Percentiles rank a stretch among this genome's conserved stretches.
phyloP scores from a whole-genome alignment of 2,113 vertebrate species.

The Acinonyx jubatus region DNA sequence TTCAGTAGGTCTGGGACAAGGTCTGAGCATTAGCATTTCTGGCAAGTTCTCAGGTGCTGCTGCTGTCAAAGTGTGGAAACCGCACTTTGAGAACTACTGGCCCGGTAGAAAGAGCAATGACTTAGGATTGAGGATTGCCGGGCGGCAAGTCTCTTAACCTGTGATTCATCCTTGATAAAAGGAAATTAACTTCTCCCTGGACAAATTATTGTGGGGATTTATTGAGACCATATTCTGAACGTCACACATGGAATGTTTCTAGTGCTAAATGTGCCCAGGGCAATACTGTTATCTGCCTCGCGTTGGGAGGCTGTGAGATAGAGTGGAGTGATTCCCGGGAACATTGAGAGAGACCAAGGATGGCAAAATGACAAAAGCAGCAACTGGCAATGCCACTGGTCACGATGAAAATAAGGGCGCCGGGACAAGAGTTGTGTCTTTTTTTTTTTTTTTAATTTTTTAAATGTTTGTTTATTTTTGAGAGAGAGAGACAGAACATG shows the following conservation, averaged over 20 bases:
- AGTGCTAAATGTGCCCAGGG: background rate
- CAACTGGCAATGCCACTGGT: fast-evolving
- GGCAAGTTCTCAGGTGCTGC: background rate
- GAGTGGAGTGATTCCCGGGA: background rate
- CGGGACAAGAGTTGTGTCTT: background rate
- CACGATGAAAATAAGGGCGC: background rate
- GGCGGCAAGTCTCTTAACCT: background rate
- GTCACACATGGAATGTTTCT: background rate
- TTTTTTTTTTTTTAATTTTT: too few relatives aligned
- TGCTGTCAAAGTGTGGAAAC: background rate
- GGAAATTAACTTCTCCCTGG: background rate
- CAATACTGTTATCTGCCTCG: background rate
- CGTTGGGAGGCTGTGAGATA: background rate
- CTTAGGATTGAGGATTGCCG: background rate
- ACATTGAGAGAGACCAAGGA: background rate
- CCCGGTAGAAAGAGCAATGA: background rate
- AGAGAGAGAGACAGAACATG: too few relatives aligned
- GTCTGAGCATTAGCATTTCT: background rate
- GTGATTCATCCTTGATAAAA: background rate
- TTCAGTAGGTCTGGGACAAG: background rate
- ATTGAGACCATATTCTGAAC: background rate
- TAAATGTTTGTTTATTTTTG: too few relatives aligned
- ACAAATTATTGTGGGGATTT: background rate
- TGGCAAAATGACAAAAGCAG: background rate
- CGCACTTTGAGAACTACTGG: background rate